Evolutionary conservation across 2,888 invertebrate genomes (phyloP), one percentile per base, ranked within the genome.

Genomic region (Chrysopilus asiliformis): DNA sequence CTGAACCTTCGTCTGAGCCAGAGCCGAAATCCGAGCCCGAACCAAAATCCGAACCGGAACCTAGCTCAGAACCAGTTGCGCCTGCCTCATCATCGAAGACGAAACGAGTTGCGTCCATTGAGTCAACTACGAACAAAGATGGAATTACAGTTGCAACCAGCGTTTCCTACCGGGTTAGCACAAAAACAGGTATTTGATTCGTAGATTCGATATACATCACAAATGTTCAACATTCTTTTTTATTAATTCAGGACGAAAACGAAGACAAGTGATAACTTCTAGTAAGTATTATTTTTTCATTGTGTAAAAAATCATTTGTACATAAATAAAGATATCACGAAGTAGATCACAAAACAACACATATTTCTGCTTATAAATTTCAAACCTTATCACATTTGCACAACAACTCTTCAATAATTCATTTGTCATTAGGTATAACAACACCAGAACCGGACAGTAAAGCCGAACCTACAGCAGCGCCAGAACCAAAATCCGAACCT

Each of bases 91-190:
- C 52, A 1, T 43, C 66, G 37, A 74, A 73, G 41, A 50, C 57
- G 22, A 72, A 74, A 43, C 60, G 73, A 30, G 70, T 72, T 1
- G 72, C 72, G 1, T 65, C 65, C 53, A 53, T 67, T 12, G 65
- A 66, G 42, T 65, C 68, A 22, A 65, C 65, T 41, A 64, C 66
- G 25, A 44, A 45, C 10, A 68, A 70, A 16, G 63, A 71, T 36
- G 80, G 78, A 26, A 77, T 80, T 17, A 74, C 78, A 1, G 80
- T 83, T 9, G 79, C 81, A 50, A 84, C 83, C 1, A 83, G 83
- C 52, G 76, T 84, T 3, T 81, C 83, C 0, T 84, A 77, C 56
- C 72, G 78, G 56, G 80, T 84, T 43, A 83, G 82, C 50, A 70
- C 69, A 13, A 70, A 67, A 43, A 40, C 55, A 40, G 65, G 64